These are phyloP conservation scores for Ectobius pallidus DNA, from an alignment of 2,888 invertebrate genomes.

Conservation along the genomic window DNA sequence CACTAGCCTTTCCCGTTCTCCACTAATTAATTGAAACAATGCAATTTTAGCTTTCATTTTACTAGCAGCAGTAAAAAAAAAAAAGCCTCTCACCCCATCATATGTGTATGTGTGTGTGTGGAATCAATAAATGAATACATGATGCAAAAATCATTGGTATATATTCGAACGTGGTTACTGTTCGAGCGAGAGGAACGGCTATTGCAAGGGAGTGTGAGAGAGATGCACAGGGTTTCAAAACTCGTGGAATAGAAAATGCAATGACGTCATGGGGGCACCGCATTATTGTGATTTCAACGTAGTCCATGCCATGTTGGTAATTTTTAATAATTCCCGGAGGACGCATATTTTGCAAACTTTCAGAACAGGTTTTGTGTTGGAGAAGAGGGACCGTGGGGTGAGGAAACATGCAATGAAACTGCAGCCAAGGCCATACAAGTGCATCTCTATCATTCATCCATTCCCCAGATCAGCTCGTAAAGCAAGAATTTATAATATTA, in stretches of 20 bases:
- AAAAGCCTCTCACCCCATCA: background rate
- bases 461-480: background rate
- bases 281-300: slow-evolving; percentile 60
- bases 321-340: slow-evolving; percentile 42
- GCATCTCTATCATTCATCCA: slow-evolving; percentile 3
- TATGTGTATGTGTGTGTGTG: slow-evolving; percentile 16
- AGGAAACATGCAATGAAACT: background rate
- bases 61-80: slow-evolving; percentile 25
- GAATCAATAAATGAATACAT: slow-evolving; percentile 41
- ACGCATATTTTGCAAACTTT: slow-evolving; percentile 38
- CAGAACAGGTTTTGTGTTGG: slow-evolving; percentile 26
- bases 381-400: background rate
- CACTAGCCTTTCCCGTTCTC: slow-evolving; percentile 28
- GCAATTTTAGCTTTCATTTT: slow-evolving; percentile 41
- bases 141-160: slow-evolving; percentile 38
- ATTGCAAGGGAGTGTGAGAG: slow-evolving; percentile 16
- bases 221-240: slow-evolving; percentile 8
- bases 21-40: slow-evolving; percentile 44
- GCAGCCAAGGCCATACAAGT: slow-evolving; percentile 3
- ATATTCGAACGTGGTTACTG: slow-evolving; percentile 23
- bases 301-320: slow-evolving; percentile 37
- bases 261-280: slow-evolving; percentile 57
- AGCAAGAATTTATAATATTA: slow-evolving; percentile 21
- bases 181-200: background rate
- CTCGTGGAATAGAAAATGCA: slow-evolving; percentile 48